These are phyloP conservation scores for Cyanoramphus novaezelandiae DNA, from an alignment of 2,113 vertebrate species.

Conservation along the genomic window DNA sequence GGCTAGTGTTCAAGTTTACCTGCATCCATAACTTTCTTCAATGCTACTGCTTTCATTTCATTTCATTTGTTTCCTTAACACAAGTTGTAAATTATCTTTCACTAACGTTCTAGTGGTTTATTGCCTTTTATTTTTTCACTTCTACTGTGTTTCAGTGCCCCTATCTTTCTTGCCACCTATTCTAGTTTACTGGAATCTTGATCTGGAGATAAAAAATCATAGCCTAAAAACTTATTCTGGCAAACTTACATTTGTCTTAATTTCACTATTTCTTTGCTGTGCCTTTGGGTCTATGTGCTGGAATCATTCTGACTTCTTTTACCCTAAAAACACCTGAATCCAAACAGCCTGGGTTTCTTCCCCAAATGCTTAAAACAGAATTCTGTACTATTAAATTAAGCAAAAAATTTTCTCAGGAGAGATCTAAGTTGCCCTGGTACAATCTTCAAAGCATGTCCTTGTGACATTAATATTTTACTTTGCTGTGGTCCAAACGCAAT, in stretches of 20 bases:
- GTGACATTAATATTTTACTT: neutral
- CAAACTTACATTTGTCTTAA: neutral
- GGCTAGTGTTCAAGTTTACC: neutral
- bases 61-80: neutral
- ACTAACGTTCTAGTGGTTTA: neutral
- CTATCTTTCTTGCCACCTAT: neutral
- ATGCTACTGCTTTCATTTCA: neutral
- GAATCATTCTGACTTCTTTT: neutral
- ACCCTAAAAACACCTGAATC: neutral
- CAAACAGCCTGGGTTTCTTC: neutral
- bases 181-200: neutral
- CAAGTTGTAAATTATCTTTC: neutral
- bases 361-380: neutral
- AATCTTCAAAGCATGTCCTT: neutral
- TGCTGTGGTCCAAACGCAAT: fast-evolving
- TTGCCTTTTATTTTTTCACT: neutral
- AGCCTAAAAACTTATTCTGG: neutral
- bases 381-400: neutral
- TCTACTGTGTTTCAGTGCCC: neutral
- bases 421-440: neutral
- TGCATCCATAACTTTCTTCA: neutral
- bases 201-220: neutral
- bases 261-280: neutral
- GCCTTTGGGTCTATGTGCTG: neutral
- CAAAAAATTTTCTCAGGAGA: neutral